Base-by-base conservation (phyloP, 2,888 invertebrate species). In the Lacanobia oleracea region DNA sequence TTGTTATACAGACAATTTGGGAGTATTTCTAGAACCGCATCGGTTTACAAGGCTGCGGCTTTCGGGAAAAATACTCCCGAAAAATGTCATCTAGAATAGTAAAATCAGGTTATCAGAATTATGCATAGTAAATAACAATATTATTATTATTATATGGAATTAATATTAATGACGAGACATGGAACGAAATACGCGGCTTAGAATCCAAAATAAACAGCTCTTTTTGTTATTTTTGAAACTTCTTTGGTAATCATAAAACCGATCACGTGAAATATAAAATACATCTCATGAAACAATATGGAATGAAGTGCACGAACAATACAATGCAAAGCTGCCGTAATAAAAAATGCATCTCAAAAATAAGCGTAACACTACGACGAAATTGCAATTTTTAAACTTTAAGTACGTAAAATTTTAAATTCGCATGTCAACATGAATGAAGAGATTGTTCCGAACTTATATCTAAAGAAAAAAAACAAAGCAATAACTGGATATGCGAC, bases 271-370 rank as follows among this genome's bases (percentile, higher is more conserved):
- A 88, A 91, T 84, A 90, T 81, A 89, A 89, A 89, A 89, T 88
- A 90, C 88, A 86, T 89, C 88, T 89, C 89, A 90, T 88, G 89
- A 89, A 88, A 91, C 87, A 91, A 86, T 88, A 92, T 93, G 93
- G 93, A 94, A 95, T 94, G 93, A 93, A 90, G 89, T 89, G 92
- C 89, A 91, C 87, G 89, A 93, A 91, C 89, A 91, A 91, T 91
- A 91, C 88, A 91, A 91, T 91, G 92, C 92, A 90, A 93, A 95
- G 95, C 95, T 95, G 95, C 95, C 94, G 91, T 94, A 90, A 91
- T 90, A 88, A 90, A 91, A 92, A 95, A 94, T 94, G 94, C 93
- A 93, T 93, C 91, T 92, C 91, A 93, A 94, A 93, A 93, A 93
- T 93, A 94, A 94, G 92, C 93, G 92, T 93, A 92, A 88, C 75